Percentiles rank a stretch among this genome's conserved stretches.
Evolutionary conservation across 2,888 invertebrate species (phyloP).

Genomic region (Phyto melanocephala): DNA sequence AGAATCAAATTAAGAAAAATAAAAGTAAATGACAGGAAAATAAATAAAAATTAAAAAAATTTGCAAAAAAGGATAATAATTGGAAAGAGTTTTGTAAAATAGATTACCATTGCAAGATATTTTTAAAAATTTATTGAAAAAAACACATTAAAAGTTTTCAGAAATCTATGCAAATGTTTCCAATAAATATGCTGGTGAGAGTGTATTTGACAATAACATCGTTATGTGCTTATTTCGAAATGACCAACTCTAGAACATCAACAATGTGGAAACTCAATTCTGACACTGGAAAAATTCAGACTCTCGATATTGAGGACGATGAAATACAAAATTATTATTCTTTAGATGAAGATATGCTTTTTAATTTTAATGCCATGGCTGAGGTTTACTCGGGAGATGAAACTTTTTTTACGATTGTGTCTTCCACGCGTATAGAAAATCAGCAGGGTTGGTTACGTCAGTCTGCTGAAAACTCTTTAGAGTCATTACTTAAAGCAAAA

Average conservation of each 20-base stretch:
- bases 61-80: slow-evolving; percentile 28
- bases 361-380: slow-evolving; percentile 56
- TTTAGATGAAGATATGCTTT: slow-evolving; percentile 39
- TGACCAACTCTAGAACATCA: slow-evolving; percentile 89
- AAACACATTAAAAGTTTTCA: background rate
- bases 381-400: slow-evolving; percentile 80
- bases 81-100: background rate
- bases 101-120: background rate
- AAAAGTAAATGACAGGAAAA: slow-evolving; percentile 5
- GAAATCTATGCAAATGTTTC: slow-evolving; percentile 18
- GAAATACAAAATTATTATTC: background rate
- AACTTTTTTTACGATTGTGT: slow-evolving; percentile 87
- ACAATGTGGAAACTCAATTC: slow-evolving; percentile 90
- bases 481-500: slow-evolving; percentile 31
- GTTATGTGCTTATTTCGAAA: slow-evolving; percentile 74
- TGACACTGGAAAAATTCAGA: slow-evolving; percentile 86
- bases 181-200: slow-evolving; percentile 51
- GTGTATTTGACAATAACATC: slow-evolving; percentile 68
- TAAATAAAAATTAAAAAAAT: slow-evolving; percentile 34
- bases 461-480: slow-evolving; percentile 61
- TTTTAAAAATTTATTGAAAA: background rate
- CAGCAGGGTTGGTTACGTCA: slow-evolving; percentile 61
- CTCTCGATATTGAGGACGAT: background rate
- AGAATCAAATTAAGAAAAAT: background rate
- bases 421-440: slow-evolving; percentile 79